Evolutionary conservation across 2,888 invertebrate genomes (phyloP), one percentile per base, ranked within the genome.

Genomic region (Nudaria mundana): DNA sequence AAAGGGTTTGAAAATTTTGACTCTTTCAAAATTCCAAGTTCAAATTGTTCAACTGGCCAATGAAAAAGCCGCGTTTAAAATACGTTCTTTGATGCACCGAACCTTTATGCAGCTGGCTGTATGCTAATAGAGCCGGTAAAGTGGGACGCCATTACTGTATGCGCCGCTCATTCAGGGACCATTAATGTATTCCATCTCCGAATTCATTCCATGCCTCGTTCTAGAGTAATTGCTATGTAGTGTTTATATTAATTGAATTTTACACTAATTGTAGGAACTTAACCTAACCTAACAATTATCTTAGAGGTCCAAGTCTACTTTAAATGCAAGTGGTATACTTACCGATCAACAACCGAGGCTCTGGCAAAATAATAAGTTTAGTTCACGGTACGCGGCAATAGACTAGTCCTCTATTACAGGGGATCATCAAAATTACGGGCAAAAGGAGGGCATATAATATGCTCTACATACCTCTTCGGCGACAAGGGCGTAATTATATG

Each of bases 1-100:
- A n/a, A n/a, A n/a, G n/a, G n/a, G n/a, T n/a, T n/a, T n/a, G n/a
- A n/a, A n/a, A n/a, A n/a, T n/a, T n/a, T n/a, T n/a, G n/a, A n/a
- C n/a, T n/a, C n/a, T n/a, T n/a, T n/a, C n/a, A n/a, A 41, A 49
- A 47, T 40, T 44, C 56, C 46, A 16, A 32, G 38, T 12, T 43
- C 40, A 56, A 54, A 55, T 40, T 44, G 32, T 42, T 43, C 34
- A 25, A 53, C 49, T 44, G 42, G 57, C 58, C 42, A 42, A 52
- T 54, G 57, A 71, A 70, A 66, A 52, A 54, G 66, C 59, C 56
- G 58, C 63, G 73, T 73, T 67, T 74, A 71, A 70, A 74, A 20
- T 73, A 73, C 66, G 48, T 59, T 65, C 76, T 76, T 77, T 75
- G 70, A 74, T 71, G 68, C 66, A 53, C 66, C 68, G 53, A 66